Evolutionary conservation across 2,888 invertebrate species (phyloP), one percentile per base, ranked within the genome.

Genomic region (Microctonus aethiopoides): DNA sequence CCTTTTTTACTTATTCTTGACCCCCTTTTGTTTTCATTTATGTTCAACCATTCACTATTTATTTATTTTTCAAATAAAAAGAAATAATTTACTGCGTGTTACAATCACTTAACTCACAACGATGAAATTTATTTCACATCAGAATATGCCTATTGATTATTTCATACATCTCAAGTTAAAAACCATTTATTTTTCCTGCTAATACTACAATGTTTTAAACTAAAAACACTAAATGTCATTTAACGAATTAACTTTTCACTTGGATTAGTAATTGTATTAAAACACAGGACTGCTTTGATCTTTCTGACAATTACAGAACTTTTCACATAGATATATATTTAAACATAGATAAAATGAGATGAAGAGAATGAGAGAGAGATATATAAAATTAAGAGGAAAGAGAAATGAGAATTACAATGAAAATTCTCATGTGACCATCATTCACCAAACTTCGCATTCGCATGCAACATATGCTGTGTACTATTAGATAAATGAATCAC

Each of bases 401-500:
- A 20, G 3, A 20, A 52, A 39, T 22, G 20, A 39, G 41, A 10
- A 57, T 32, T 29, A 16, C 16, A 32, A 32, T 10, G n/a, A 29
- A 54, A 52, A 64, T 64, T 64, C 63, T 34, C 69, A 11, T 52
- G 62, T 11, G 62, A 24, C 46, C 62, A 64, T 29, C 13, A 26
- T 60, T 39, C 52, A 54, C 32, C n/a, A 24, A 62, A 41, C 20
- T 41, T 46, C 24, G 26, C 2, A 24, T 46, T 29, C 11, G 34
- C 26, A 34, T 32, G 63, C n/a, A 60, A 24, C 36, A 39, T 36
- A 39, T 54, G 2, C 13, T n/a, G 24, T 54, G 9, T 29, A 39
- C 10, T 10, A 26, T 22, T 64, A 63, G 71, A 67, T 70, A 72
- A 71, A 75, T 75, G 72, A 73, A 76, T 75, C 74, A 68, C 67